phyloP scores from a whole-genome alignment of 2,797 vertebrate genomes.

The Microctenopoma steveboyesi region DNA sequence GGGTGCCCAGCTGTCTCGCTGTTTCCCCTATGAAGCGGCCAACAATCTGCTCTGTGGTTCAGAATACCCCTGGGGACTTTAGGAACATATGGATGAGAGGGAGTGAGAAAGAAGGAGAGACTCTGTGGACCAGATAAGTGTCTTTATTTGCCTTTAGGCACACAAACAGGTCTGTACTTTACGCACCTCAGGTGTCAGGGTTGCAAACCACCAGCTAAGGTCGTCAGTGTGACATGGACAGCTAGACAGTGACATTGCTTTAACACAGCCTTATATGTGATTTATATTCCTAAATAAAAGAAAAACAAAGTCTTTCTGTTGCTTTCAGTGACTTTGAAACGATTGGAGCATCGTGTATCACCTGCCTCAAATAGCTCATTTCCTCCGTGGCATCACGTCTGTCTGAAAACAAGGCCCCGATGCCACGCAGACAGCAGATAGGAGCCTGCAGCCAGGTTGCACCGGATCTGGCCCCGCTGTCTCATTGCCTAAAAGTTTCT shows the following conservation, averaged over 20 bases:
- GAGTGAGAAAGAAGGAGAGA: conserved; percentile 45
- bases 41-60: conserved; percentile 78
- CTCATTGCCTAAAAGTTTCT: conserved; percentile 54
- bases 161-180: conserved; percentile 61
- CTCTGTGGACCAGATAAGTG: conserved; percentile 55
- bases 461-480: conserved; percentile 48
- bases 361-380: conserved; percentile 34
- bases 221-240: conserved; percentile 17
- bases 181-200: conserved; percentile 58
- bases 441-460: conserved; percentile 53
- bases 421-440: conserved; percentile 24
- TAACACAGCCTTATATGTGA: conserved; percentile 20
- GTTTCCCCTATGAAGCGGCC: conserved; percentile 69
- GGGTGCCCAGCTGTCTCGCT: conserved; percentile 77
- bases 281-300: conserved; percentile 11
- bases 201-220: conserved; percentile 51
- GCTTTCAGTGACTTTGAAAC: conserved; percentile 22
- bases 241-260: no score
- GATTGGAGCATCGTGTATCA: conserved; percentile 26
- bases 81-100: conserved; percentile 73
- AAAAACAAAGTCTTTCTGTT: conserved; percentile 20
- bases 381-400: conserved; percentile 16
- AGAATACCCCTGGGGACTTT: conserved; percentile 61
- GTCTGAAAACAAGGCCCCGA: conserved; percentile 34
- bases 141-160: conserved; percentile 67